These are phyloP conservation scores for Conger conger DNA, from an alignment of 2,113 vertebrate genomes.

Conservation along the genomic window DNA sequence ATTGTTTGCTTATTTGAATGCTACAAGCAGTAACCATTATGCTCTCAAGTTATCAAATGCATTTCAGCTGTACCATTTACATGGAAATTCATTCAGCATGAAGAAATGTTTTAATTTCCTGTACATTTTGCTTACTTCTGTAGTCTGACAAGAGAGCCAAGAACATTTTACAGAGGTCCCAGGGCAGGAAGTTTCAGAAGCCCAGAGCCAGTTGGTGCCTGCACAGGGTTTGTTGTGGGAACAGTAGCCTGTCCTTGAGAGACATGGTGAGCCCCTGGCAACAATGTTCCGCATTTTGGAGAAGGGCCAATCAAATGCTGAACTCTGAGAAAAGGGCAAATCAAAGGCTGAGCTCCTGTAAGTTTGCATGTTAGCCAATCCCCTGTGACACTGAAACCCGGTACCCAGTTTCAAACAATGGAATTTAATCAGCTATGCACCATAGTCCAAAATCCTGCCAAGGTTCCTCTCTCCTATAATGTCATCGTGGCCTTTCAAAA, in stretches of 20 bases:
- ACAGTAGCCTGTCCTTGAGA: background rate
- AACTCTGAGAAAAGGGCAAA: constrained; percentile 1
- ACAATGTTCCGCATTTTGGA: background rate
- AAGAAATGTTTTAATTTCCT: background rate
- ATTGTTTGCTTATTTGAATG: background rate
- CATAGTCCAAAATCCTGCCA: too few species aligned
- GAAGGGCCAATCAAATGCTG: background rate
- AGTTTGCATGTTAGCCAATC: background rate
- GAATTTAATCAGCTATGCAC: too few species aligned
- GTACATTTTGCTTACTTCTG: background rate
- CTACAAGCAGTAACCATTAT: background rate
- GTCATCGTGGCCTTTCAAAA: too few species aligned
- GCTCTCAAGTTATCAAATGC: background rate
- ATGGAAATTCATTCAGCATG: background rate
- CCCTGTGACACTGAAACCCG: background rate
- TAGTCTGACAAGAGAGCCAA: background rate
- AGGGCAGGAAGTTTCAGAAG: background rate
- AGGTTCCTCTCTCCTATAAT: too few species aligned
- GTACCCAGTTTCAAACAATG: background rate
- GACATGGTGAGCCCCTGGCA: background rate
- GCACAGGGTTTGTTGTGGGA: background rate
- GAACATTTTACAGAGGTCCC: background rate
- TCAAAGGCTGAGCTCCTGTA: constrained; percentile 4
- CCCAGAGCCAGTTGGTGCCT: background rate
- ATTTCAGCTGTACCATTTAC: background rate